Conservation (phyloP, 53 echinoderm and acorn worm genomes). For the Actinopyga echinites region DNA sequence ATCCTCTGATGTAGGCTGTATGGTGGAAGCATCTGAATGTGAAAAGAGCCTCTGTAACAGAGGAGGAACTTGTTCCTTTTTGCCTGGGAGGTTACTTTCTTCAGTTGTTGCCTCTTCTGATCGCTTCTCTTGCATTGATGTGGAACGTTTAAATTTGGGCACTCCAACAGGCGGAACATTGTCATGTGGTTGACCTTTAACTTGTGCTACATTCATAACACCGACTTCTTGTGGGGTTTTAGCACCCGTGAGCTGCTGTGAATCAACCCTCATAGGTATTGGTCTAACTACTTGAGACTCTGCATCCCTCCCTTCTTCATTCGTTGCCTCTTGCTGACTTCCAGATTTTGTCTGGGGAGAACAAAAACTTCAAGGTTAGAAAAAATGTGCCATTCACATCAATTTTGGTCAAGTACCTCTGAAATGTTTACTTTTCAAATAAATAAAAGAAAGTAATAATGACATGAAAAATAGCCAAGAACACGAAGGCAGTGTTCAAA, state of each 20-base stretch:
- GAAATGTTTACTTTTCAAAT: too few species aligned
- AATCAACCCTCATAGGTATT: conserved; percentile 69
- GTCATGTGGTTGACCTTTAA: conserved; percentile 46
- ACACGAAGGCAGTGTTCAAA: too few species aligned
- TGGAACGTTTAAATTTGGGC: conserved; percentile 7
- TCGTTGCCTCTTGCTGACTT: background rate
- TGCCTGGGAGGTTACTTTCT: conserved; percentile 26
- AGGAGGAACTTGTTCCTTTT: conserved; percentile 27
- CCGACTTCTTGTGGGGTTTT: conserved; percentile 2
- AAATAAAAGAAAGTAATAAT: too few species aligned
- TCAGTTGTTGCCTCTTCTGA: conserved; percentile 5
- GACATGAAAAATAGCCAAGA: too few species aligned
- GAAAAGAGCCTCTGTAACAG: conserved; percentile 22
- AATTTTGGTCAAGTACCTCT: too few species aligned
- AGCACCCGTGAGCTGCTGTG: background rate
- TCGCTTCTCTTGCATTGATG: conserved; percentile 29
- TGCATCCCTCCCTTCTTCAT: background rate
- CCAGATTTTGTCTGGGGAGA: conserved; percentile 18
- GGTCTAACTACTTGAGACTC: conserved; percentile 59
- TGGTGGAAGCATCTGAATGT: background rate
- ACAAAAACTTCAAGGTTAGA: too few species aligned
- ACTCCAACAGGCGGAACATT: background rate
- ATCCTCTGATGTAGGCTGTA: conserved; percentile 11
- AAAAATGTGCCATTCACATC: too few species aligned
- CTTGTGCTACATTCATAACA: background rate